Percentiles rank a stretch among this genome's conserved stretches.
phyloP scores from a whole-genome alignment of 2,113 vertebrate species.

The Antigone vipio region DNA sequence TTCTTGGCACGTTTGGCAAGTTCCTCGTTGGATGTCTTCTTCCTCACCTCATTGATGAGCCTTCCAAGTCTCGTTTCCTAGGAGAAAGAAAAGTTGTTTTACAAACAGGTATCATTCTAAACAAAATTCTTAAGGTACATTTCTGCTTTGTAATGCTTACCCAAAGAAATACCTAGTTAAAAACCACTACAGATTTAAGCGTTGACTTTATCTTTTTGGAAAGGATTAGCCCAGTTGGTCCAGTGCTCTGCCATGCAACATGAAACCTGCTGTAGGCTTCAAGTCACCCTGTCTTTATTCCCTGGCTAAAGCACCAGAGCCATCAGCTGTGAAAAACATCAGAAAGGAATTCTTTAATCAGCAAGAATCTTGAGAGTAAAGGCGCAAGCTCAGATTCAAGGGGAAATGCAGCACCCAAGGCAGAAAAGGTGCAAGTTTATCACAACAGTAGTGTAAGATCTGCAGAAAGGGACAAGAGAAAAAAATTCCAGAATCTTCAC shows the following conservation, averaged over 20 bases:
- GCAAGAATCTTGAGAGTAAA: not conserved
- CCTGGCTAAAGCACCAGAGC: not conserved
- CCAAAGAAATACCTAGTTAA: not conserved
- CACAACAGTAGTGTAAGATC: accelerated
- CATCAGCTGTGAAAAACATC: not conserved
- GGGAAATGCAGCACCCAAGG: not conserved
- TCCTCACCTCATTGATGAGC: conserved; percentile 93
- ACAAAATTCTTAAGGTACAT: not conserved
- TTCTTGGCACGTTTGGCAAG: conserved; percentile 93
- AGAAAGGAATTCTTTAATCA: not conserved
- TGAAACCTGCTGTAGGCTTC: not conserved
- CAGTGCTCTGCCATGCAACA: not conserved
- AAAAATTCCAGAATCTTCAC: not conserved
- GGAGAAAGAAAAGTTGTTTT: conserved; percentile 5
- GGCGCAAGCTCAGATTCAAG: not conserved
- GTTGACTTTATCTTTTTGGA: not conserved
- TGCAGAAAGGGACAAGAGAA: not conserved
- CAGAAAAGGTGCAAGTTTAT: not conserved
- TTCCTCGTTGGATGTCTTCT: conserved; percentile 91
- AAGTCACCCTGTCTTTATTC: not conserved
- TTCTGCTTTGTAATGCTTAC: not conserved
- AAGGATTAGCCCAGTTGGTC: not conserved
- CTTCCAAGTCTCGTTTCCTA: conserved; percentile 95
- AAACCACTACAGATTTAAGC: not conserved
- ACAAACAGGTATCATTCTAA: not conserved